Evolutionary conservation across 1,140 invertebrate species (phyloP).

Genomic region (Pomacea maculata): DNA sequence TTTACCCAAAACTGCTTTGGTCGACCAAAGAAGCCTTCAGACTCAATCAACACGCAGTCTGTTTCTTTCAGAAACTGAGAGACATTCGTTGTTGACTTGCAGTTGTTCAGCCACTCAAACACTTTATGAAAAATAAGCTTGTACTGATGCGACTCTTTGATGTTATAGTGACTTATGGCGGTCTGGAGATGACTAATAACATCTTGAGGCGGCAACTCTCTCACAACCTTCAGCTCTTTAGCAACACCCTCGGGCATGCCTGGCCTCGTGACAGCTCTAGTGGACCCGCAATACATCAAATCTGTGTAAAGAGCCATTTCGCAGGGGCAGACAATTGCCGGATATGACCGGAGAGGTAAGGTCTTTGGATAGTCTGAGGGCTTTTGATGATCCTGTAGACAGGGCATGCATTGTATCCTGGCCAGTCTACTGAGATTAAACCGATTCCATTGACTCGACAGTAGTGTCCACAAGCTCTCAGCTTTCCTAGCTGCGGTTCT

Average conservation of each 20-base stretch:
- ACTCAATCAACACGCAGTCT: constrained; percentile 8
- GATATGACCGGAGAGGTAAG: constrained; percentile 6
- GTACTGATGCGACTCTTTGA: background rate
- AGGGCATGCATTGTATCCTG: constrained; percentile 8
- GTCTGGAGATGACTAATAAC: constrained; percentile 6
- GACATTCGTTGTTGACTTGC: background rate
- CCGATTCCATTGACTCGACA: background rate
- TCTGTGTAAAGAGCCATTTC: constrained; percentile 2
- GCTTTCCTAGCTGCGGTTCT: background rate
- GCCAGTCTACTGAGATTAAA: constrained; percentile 3
- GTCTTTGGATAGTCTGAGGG: constrained; percentile 6
- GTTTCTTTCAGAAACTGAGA: background rate
- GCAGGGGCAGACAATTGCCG: background rate
- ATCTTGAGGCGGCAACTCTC: background rate
- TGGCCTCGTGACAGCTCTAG: background rate
- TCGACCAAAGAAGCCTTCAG: background rate
- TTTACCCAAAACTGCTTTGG: constrained; percentile 24
- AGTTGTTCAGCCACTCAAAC: background rate
- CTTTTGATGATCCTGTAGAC: constrained; percentile 13
- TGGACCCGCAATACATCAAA: background rate
- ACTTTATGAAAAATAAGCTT: background rate
- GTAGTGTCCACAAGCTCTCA: constrained; percentile 1
- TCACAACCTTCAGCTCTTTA: background rate
- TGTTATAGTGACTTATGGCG: background rate
- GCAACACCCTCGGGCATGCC: background rate